Conservation (phyloP, 2,797 vertebrate genomes). For the Sebastes oblongus region DNA sequence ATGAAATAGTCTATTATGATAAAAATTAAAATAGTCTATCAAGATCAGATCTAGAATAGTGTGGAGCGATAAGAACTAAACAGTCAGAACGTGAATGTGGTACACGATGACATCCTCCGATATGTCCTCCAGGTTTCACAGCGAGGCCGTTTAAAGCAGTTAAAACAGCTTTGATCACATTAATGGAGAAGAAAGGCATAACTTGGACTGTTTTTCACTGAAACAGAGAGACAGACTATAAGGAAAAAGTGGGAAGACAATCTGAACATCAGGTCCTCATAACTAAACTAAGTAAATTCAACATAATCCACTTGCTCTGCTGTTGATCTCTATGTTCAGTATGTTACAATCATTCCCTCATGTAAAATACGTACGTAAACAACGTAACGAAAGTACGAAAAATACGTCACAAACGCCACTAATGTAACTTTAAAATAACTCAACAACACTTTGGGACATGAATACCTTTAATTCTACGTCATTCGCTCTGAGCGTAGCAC, state of each 20-base stretch:
- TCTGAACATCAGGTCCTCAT: neutral
- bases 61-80: slow-evolving; percentile 67
- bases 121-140: slow-evolving; percentile 61
- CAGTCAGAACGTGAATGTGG: slow-evolving; percentile 47
- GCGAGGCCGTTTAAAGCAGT: slow-evolving; percentile 56
- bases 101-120: slow-evolving; percentile 47
- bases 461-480: too few species aligned
- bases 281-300: neutral
- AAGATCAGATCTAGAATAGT: slow-evolving; percentile 67
- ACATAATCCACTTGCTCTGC: too few species aligned
- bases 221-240: neutral
- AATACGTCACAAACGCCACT: too few species aligned
- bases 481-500: too few species aligned
- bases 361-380: too few species aligned
- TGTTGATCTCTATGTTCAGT: too few species aligned
- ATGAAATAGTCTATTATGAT: slow-evolving; percentile 81
- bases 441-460: too few species aligned
- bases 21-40: slow-evolving; percentile 81
- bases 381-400: too few species aligned
- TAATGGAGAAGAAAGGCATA: slow-evolving; percentile 58
- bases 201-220: slow-evolving; percentile 31
- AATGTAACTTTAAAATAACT: too few species aligned
- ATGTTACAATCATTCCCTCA: too few species aligned
- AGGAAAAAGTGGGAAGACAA: neutral
- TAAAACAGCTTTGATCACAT: slow-evolving; percentile 68